phyloP scores from a whole-genome alignment of 2,113 vertebrate genomes.

The Pollachius pollachius region DNA sequence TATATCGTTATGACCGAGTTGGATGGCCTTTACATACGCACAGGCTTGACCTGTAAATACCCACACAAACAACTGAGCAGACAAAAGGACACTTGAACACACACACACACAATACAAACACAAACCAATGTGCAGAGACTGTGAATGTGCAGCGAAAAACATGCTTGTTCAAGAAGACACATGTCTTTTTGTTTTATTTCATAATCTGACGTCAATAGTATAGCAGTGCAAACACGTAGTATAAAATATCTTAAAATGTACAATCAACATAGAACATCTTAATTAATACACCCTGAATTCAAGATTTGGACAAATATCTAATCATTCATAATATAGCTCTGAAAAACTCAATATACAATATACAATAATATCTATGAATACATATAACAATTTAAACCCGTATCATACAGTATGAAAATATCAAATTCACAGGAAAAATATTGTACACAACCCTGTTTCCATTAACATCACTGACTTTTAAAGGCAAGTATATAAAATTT shows the following conservation, averaged over 20 bases:
- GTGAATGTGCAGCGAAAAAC: conserved; percentile 4
- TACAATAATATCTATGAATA: conserved; percentile 60
- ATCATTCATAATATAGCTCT: conserved; percentile 60
- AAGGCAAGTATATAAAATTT: conserved; percentile 67
- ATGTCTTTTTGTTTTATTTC: conserved; percentile 54
- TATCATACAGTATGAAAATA: conserved; percentile 75
- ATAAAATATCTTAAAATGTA: conserved; percentile 88
- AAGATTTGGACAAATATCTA: conserved; percentile 83
- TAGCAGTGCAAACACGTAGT: conserved; percentile 91
- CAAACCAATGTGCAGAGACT: too few relatives aligned
- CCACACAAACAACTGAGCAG: background rate
- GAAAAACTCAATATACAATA: conserved; percentile 54
- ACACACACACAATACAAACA: too few relatives aligned
- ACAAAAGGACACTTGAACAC: too few relatives aligned
- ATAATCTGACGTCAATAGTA: conserved; percentile 65
- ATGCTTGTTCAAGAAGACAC: conserved; percentile 26
- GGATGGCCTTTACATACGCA: conserved; percentile 14
- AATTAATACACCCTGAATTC: conserved; percentile 83
- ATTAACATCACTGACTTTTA: conserved; percentile 36
- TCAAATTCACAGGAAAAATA: conserved; percentile 68
- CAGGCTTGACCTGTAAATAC: conserved; percentile 5
- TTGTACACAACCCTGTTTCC: conserved; percentile 51
- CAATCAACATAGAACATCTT: conserved; percentile 88
- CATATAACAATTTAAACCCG: conserved; percentile 67
- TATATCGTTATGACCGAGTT: conserved; percentile 30